Evolutionary conservation across 2,113 vertebrate genomes (phyloP).

Genomic region (Tychaedon coryphoeus): DNA sequence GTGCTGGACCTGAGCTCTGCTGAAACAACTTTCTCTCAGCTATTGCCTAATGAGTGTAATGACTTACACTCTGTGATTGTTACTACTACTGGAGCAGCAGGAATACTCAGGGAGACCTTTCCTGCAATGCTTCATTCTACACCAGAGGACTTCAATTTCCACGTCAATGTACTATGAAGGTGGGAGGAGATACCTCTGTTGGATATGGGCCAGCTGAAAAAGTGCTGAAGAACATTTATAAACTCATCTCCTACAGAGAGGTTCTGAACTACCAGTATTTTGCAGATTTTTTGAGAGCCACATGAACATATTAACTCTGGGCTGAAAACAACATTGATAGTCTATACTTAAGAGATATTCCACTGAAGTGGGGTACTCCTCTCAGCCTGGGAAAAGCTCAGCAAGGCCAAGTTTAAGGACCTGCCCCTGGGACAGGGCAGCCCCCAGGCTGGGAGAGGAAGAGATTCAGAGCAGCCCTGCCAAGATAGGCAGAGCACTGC

Average conservation of each 20-base stretch:
- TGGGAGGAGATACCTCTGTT: neutral
- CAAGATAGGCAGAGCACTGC: neutral
- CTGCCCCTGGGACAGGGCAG: neutral
- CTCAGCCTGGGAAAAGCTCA: neutral
- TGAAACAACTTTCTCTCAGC: neutral
- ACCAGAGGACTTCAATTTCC: neutral
- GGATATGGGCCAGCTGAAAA: neutral
- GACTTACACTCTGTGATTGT: neutral
- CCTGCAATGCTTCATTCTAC: neutral
- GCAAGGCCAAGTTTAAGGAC: neutral
- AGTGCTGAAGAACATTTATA: neutral
- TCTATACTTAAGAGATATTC: neutral
- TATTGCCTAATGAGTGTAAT: neutral
- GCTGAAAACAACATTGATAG: neutral
- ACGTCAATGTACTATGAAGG: accelerated
- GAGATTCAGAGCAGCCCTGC: neutral
- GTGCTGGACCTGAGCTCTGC: neutral
- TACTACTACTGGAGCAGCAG: neutral
- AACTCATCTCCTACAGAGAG: neutral
- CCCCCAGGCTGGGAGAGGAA: neutral
- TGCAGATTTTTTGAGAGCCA: neutral
- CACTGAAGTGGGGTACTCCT: neutral
- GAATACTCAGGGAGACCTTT: neutral
- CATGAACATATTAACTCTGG: neutral
- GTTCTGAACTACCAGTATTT: neutral